phyloP scores from a whole-genome alignment of 1,140 invertebrate species.

The Nephila pilipes region DNA sequence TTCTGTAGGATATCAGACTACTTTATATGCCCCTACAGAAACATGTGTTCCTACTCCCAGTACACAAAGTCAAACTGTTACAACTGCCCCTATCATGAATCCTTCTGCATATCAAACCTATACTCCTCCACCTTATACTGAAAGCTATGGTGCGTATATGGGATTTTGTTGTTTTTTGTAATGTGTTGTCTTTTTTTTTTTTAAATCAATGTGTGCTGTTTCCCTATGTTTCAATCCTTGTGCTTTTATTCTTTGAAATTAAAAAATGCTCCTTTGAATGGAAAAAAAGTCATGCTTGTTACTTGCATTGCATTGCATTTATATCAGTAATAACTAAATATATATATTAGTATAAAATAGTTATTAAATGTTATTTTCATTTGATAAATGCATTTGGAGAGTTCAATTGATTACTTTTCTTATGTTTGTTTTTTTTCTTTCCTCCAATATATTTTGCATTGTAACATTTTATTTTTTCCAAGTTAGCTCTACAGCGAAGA shows the following conservation, averaged over 20 bases:
- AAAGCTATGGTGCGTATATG: slow-evolving; percentile 66
- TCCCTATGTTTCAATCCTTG: not conserved
- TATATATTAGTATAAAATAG: too few species aligned
- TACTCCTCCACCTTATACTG: slow-evolving; percentile 65
- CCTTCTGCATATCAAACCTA: slow-evolving; percentile 70
- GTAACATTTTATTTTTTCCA: too few species aligned
- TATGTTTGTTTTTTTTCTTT: too few species aligned
- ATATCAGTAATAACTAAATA: too few species aligned
- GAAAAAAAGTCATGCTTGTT: too few species aligned
- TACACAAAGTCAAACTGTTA: slow-evolving; percentile 66
- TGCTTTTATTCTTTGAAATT: not conserved
- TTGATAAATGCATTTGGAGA: too few species aligned
- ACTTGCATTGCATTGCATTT: too few species aligned
- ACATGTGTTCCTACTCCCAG: slow-evolving; percentile 68
- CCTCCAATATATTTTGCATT: too few species aligned
- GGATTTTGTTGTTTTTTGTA: slow-evolving; percentile 37
- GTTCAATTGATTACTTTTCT: too few species aligned
- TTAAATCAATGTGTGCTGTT: not conserved
- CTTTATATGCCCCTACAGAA: slow-evolving; percentile 70
- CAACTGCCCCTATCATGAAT: slow-evolving; percentile 64
- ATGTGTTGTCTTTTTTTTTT: not conserved
- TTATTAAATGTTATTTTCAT: too few species aligned
- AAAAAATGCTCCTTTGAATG: too few species aligned
- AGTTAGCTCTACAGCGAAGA: too few species aligned
- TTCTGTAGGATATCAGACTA: slow-evolving; percentile 58